Base-by-base conservation (phyloP, 2,113 vertebrate genomes). In the Sturnus vulgaris region DNA sequence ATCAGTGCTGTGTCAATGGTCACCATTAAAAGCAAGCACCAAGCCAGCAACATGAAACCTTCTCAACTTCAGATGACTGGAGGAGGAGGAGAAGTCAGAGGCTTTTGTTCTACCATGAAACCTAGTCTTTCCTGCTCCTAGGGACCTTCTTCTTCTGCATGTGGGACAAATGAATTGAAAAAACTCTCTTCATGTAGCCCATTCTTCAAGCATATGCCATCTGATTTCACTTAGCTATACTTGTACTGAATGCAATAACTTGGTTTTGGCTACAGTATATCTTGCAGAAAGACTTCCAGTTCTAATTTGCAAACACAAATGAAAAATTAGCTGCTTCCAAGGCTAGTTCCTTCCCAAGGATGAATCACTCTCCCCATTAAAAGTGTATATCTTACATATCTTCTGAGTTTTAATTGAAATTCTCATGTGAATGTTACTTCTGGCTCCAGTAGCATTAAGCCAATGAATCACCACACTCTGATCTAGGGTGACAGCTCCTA, bases 401-500 rank as follows among this genome's bases (percentile, higher is more conserved):
- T 77, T 90, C 63, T 56, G 50, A 59, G 66, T 92, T 94, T 86
- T 83, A 93, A 83, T 66, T 93, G 18, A 86, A 92, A 81, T 69
- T 63, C 39, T 70, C 11, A 30, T 80, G 80, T 70, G 63, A 82
- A 77, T 40, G 15, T 81, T 86, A 25, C 71, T 86, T 85, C 59
- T 73, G 50, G 71, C 70, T 93, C 47, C 13, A 1, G 59, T 15
- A 87, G 27, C 47, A 69, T 91, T 91, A 82, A 95, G 63, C 30
- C 35, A 90, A 25, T 85, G 78, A 94, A 89, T 82, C 66, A 87
- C 28, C 50, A 61, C 13, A 46, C 15, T 90, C 63, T 93, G 71
- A 88, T 94, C 33, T 66, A 90, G 39, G 4, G 0, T 64, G 59
- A 77, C 75, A 93, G 35, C 56, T 69, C 42, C 66, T 70, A 47